These are phyloP conservation scores for Erithacus rubecula DNA, from an alignment of 2,797 vertebrate species.

Conservation along the genomic window DNA sequence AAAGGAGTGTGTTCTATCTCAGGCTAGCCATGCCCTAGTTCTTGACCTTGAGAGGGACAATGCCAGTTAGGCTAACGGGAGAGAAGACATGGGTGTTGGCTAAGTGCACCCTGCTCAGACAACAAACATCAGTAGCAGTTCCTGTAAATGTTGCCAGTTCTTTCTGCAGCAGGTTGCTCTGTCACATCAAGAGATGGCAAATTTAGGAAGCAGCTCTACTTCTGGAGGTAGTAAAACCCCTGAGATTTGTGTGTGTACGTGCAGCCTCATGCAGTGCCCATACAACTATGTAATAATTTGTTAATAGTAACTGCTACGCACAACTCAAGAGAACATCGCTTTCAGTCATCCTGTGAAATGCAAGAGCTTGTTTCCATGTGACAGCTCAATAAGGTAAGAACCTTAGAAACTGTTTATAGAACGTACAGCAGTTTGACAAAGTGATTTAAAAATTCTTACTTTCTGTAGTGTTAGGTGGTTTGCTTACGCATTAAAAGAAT, in stretches of 20 bases:
- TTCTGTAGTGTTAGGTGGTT: background rate
- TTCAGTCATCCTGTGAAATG: background rate
- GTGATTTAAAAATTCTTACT: background rate
- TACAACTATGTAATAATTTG: background rate
- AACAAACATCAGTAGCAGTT: background rate
- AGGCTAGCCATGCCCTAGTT: background rate
- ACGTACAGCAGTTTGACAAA: background rate
- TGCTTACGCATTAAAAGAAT: background rate
- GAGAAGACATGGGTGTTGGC: background rate
- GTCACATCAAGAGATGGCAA: background rate
- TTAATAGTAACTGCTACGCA: background rate
- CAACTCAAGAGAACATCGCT: background rate
- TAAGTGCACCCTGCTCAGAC: background rate
- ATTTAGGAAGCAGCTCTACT: background rate
- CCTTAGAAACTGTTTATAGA: background rate
- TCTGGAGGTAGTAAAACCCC: background rate
- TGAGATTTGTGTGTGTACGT: background rate
- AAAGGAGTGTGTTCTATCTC: background rate
- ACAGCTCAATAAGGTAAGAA: background rate
- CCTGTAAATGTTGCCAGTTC: background rate
- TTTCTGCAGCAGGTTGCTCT: background rate
- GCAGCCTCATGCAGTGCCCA: background rate
- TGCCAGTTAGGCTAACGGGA: background rate
- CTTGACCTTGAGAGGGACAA: background rate
- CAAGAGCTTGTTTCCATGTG: background rate